phyloP scores from a whole-genome alignment of 2,888 invertebrate species.

The Lasioglossum pauxillum region DNA sequence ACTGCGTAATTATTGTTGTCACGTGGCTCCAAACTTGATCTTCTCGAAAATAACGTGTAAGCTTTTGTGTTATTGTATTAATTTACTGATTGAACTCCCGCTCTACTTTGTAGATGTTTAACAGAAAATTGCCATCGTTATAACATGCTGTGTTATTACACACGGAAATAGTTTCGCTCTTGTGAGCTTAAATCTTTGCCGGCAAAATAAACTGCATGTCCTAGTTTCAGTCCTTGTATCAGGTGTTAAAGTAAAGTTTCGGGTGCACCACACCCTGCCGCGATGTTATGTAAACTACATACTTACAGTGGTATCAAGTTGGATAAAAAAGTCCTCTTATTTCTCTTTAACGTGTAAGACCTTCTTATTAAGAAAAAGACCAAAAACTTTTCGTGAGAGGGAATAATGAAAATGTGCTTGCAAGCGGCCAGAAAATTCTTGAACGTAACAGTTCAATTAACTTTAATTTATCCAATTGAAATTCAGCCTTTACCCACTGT shows the following conservation, averaged over 20 bases:
- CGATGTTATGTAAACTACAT: background rate
- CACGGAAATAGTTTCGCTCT: background rate
- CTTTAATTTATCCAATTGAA: background rate
- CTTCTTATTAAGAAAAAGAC: background rate
- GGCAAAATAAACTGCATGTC: background rate
- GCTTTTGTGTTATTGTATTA: background rate
- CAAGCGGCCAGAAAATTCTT: background rate
- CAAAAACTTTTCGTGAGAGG: background rate
- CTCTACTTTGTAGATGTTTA: background rate
- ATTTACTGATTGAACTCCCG: background rate
- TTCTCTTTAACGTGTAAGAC: background rate
- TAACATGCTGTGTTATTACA: background rate
- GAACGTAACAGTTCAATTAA: background rate
- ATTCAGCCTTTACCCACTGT: too few species aligned
- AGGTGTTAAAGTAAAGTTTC: slow-evolving; percentile 2
- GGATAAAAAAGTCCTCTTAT: background rate
- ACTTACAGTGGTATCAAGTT: background rate
- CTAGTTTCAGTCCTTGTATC: background rate
- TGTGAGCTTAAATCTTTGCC: background rate
- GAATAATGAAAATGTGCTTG: background rate
- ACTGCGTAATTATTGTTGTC: background rate
- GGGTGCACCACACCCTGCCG: background rate
- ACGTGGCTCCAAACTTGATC: background rate
- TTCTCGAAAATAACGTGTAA: background rate
- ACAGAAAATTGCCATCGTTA: background rate